These are phyloP conservation scores for Heliconius hermathena DNA, from an alignment of 1,140 invertebrate genomes.

Conservation along the genomic window DNA sequence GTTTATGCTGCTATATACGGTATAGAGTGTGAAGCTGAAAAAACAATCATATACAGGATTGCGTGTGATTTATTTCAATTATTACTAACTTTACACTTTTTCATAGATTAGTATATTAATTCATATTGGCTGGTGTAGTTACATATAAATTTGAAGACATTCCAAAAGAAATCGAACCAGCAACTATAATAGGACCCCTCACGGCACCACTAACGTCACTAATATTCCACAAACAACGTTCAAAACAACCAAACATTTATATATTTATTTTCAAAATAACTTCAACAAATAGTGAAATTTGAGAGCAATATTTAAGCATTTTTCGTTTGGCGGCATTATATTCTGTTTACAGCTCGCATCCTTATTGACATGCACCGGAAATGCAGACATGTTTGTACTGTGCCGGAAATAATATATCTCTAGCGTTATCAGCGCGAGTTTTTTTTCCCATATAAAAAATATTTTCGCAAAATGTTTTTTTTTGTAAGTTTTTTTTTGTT, in stretches of 20 bases:
- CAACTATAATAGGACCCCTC: neutral
- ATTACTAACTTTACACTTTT: no score
- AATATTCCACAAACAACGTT: neutral
- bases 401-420: slow-evolving; percentile 34
- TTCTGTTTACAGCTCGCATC: slow-evolving; percentile 25
- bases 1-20: no score
- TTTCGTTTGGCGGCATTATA: neutral
- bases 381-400: slow-evolving; percentile 37
- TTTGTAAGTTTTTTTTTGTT: neutral
- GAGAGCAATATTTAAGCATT: neutral
- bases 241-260: neutral
- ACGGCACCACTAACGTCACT: neutral
- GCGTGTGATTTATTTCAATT: no score
- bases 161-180: no score
- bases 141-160: no score
- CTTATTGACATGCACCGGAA: slow-evolving; percentile 38
- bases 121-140: no score
- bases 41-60: no score
- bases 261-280: neutral
- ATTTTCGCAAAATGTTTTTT: slow-evolving; percentile 4
- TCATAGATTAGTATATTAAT: no score
- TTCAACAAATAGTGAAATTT: neutral
- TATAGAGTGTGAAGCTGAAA: no score
- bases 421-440: slow-evolving; percentile 8
- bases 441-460: neutral